phyloP scores from a whole-genome alignment of 2,113 vertebrate genomes.

The Myrmecobius fasciatus region DNA sequence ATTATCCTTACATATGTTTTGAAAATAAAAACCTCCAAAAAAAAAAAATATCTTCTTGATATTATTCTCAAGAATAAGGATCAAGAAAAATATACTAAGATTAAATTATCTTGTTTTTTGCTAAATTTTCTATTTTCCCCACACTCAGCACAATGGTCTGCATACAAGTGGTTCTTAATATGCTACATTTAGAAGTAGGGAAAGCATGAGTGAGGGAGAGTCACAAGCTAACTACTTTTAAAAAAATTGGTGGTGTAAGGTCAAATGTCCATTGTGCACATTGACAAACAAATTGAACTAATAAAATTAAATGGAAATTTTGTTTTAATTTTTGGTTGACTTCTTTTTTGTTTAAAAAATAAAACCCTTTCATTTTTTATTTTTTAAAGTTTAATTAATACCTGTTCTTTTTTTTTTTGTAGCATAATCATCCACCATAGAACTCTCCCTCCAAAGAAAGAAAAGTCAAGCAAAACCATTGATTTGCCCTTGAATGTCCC shows the following conservation, averaged over 20 bases:
- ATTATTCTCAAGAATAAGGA: background rate
- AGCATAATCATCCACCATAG: background rate
- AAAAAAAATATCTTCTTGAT: too few species aligned
- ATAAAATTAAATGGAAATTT: slow-evolving; percentile 43
- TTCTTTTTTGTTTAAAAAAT: background rate
- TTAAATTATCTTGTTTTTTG: background rate
- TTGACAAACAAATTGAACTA: background rate
- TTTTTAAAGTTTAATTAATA: background rate
- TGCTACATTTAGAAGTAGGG: background rate
- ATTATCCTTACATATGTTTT: too few species aligned
- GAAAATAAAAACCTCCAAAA: too few species aligned
- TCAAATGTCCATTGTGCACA: background rate
- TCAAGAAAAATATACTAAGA: background rate
- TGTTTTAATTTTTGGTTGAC: slow-evolving; percentile 9
- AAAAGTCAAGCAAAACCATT: background rate
- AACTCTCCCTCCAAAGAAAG: background rate
- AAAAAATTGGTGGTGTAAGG: background rate
- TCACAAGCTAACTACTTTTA: background rate
- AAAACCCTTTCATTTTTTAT: too few species aligned
- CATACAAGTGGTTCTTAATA: background rate
- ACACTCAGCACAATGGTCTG: background rate
- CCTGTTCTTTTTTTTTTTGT: background rate
- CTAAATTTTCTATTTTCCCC: background rate
- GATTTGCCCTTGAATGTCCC: background rate
- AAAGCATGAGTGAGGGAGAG: background rate